Base-by-base conservation (phyloP, 2,888 invertebrate species). In the Lithosia quadra region DNA sequence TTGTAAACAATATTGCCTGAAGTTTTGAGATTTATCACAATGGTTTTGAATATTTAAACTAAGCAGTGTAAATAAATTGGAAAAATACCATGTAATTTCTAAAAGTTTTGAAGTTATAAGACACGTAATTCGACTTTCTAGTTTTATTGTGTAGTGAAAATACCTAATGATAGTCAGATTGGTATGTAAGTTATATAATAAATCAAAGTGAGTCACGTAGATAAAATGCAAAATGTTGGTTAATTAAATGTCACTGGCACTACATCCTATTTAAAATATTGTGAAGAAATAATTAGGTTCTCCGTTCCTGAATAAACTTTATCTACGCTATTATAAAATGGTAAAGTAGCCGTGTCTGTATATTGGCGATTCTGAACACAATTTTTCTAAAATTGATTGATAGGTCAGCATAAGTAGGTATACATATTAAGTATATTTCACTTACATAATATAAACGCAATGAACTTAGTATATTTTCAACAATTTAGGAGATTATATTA, bases 211-310 rank as follows among this genome's bases (percentile, higher is more conserved):
- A 33, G n/a, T 11, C 62, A 62, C 49, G 28, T 43, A 28, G 49
- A 49, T 62, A 62, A 63, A 63, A 63, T 13, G 7, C n/a, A 63
- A 53, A 63, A 34, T n/a, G 11, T 49, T 10, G 13, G 34, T 18
- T 63, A 22, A 55, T 63, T 63, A 63, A 63, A 63, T 49, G 63
- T 63, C 63, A 63, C 53, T 55, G 18, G 34, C 55, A 56, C 64
- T 64, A 13, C 39, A 36, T 24, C 39, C 39, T 39, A 56, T 62
- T 62, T 49, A 33, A 62, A 33, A 49, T 13, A 49, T 49, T 49
- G n/a, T 28, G n/a, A 49, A 11, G 28, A 49, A 39, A 36, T 60
- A 60, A 60, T 60, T 36, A 60, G 36, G 15, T 60, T 15, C 34
- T 60, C 22, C 22, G 60, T 13, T 1, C 21, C 21, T 15, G 58